Percentiles rank a stretch among this genome's conserved stretches.
Conservation (phyloP, 2,888 invertebrate genomes). For the Thereva nobilitata region DNA sequence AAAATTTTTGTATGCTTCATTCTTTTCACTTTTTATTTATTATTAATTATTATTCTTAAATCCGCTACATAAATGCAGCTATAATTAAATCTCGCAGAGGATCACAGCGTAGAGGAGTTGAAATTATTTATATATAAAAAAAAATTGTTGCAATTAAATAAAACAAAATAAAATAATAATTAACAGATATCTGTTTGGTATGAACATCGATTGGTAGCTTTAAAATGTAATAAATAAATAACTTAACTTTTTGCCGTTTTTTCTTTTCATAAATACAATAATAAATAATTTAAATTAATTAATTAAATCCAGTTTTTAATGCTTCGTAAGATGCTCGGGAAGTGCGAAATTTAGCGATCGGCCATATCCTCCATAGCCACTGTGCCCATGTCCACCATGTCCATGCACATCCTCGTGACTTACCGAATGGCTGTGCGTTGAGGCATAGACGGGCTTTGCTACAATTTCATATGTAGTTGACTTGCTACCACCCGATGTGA, state of each 20-base stretch:
- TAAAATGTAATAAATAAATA: constrained; percentile 18
- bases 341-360: constrained; percentile 51
- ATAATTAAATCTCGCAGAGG: constrained; percentile 10
- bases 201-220: no score
- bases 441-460: constrained; percentile 77
- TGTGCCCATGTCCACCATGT: constrained; percentile 60
- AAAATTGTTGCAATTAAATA: background rate
- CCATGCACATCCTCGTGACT: constrained; percentile 64
- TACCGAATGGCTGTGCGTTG: constrained; percentile 65
- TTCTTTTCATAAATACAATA: constrained; percentile 7
- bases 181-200: no score
- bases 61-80: background rate
- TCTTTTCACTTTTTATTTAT: background rate
- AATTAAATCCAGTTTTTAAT: constrained; percentile 6
- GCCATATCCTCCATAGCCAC: constrained; percentile 61
- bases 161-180: no score
- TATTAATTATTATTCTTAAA: background rate
- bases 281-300: constrained; percentile 22
- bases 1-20: no score
- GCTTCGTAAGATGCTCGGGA: constrained; percentile 45
- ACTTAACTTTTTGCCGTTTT: constrained; percentile 8
- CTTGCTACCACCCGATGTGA: constrained; percentile 69
- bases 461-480: constrained; percentile 84
- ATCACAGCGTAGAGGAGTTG: constrained; percentile 36
- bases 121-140: constrained; percentile 14